Evolutionary conservation across 1,140 invertebrate species (phyloP).

Genomic region (Euura lappo): DNA sequence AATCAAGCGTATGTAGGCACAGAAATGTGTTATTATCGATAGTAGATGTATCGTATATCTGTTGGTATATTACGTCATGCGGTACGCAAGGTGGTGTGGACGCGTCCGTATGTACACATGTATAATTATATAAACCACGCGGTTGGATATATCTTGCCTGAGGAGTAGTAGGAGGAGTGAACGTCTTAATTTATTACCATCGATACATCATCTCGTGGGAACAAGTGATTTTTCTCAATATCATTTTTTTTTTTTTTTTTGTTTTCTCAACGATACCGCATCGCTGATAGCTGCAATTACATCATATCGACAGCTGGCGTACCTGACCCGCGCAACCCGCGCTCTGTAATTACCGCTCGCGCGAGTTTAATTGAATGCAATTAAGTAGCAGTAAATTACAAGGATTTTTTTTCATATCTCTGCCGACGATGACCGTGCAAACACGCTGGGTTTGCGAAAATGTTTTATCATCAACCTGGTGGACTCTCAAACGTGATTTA

Average conservation of each 20-base stretch:
- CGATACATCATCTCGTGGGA: neutral
- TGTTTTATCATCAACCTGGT: no score
- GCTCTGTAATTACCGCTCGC: conserved; percentile 8
- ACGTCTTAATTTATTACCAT: conserved; percentile 5
- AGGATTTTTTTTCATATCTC: no score
- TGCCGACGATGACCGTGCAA: no score
- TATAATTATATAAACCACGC: neutral
- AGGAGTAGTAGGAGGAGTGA: neutral
- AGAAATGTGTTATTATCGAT: conserved; percentile 5
- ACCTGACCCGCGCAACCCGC: conserved; percentile 9
- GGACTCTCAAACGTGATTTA: neutral
- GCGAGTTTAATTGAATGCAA: neutral
- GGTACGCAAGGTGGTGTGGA: neutral
- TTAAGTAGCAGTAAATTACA: neutral
- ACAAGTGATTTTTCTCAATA: conserved; percentile 20
- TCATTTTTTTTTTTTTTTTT: neutral
- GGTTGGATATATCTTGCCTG: neutral
- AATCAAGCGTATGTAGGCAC: neutral
- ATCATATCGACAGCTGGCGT: conserved; percentile 12
- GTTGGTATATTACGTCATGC: conserved; percentile 1
- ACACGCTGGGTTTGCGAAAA: no score
- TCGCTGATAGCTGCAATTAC: conserved; percentile 2
- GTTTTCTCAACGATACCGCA: neutral
- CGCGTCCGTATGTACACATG: neutral
- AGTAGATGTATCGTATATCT: neutral